Evolutionary conservation across 2,888 invertebrate genomes (phyloP).

Genomic region (Heliconius hortense): DNA sequence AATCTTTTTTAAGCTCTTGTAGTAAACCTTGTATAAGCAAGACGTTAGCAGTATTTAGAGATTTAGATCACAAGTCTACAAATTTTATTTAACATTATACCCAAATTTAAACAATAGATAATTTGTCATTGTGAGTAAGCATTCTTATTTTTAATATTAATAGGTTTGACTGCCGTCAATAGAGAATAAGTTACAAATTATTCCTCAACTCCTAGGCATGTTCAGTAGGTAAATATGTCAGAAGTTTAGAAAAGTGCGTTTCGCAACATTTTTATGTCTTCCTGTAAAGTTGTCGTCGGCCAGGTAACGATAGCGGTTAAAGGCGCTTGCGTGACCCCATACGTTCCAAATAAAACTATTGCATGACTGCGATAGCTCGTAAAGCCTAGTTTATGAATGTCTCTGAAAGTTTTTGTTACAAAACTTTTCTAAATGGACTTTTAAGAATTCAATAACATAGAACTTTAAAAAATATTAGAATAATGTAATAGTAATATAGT

Average conservation of each 20-base stretch:
- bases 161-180: background rate
- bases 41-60: background rate
- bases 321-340: constrained; percentile 26
- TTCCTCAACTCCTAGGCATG: background rate
- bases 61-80: background rate
- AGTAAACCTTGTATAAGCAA: too few relatives aligned
- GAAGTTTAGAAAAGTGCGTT: constrained; percentile 7
- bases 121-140: background rate
- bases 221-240: constrained; percentile 4
- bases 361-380: constrained; percentile 26
- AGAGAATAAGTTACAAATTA: background rate
- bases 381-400: constrained; percentile 23
- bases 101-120: background rate
- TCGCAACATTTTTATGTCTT: constrained; percentile 18
- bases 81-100: background rate
- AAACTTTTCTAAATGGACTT: constrained; percentile 18
- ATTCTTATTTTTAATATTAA: background rate
- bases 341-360: constrained; percentile 27
- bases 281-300: constrained; percentile 22
- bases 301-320: constrained; percentile 23
- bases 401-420: constrained; percentile 18
- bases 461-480: background rate
- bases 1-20: too few relatives aligned
- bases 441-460: background rate
- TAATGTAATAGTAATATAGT: background rate